Percentiles rank a stretch among this genome's conserved stretches.
phyloP scores from a whole-genome alignment of 2,113 vertebrate species.

The Vicugna pacos region DNA sequence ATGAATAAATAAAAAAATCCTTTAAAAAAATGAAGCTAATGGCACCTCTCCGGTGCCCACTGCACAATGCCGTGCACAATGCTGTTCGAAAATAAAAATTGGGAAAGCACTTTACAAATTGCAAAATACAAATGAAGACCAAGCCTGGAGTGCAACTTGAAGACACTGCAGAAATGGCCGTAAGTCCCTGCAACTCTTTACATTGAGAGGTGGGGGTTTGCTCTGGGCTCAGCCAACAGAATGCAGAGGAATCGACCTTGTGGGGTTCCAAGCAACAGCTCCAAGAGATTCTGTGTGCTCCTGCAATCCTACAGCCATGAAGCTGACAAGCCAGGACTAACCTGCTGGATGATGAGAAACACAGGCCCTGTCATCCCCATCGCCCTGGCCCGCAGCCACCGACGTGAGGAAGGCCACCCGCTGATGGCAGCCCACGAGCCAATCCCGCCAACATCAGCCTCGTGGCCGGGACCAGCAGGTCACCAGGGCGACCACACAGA shows the following conservation, averaged over 20 bases:
- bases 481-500: not conserved
- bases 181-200: not conserved
- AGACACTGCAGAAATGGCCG: not conserved
- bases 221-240: not conserved
- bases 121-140: not conserved
- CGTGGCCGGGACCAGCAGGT: not conserved
- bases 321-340: no score
- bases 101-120: not conserved
- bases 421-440: accelerated
- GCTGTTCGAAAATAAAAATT: not conserved
- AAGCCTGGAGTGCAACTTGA: accelerated
- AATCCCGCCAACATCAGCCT: not conserved
- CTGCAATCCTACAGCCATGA: not conserved
- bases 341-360: not conserved
- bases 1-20: no score
- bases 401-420: accelerated
- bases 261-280: not conserved
- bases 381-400: not conserved
- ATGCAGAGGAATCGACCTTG: not conserved
- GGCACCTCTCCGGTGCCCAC: not conserved
- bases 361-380: not conserved
- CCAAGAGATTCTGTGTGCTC: not conserved
- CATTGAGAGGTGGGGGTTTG: not conserved
- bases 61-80: not conserved
- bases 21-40: not conserved